Evolutionary conservation across 2,888 invertebrate genomes (phyloP), one percentile per base, ranked within the genome.

Genomic region (Archaeoteleia sp.): DNA sequence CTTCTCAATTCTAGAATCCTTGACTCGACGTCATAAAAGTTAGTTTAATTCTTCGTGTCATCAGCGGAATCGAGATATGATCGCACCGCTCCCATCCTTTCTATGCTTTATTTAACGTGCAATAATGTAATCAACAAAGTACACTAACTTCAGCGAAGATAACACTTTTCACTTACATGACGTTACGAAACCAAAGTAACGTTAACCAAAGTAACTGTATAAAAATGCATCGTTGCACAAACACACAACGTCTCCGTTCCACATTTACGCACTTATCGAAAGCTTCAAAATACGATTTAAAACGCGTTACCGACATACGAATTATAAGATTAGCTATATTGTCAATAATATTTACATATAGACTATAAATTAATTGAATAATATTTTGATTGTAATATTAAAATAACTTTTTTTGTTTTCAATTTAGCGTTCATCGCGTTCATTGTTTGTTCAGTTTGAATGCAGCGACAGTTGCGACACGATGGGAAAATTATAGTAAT

Each of bases 401-500:
- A n/a, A n/a, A n/a, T n/a, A n/a, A n/a, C n/a, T n/a, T n/a, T n/a
- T n/a, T n/a, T n/a, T n/a, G n/a, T n/a, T n/a, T n/a, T n/a, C n/a
- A n/a, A n/a, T n/a, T n/a, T n/a, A n/a, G n/a, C n/a, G n/a, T n/a
- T n/a, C n/a, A n/a, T n/a, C n/a, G n/a, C n/a, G n/a, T n/a, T n/a
- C n/a, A n/a, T n/a, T 8, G 9, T 25, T 42, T 42, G 27, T 42
- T 12, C 20, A 23, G 42, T 42, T 12, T 15, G 45, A 48, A 49
- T 17, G 15, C 23, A 20, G 9, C 23, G 17, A 7, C 23, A 27
- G 40, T 29, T 40, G 25, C 42, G 27, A 12, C 1, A 23, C 30
- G 49, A 27, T 42, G 23, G 25, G 48, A 35, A 49, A 58, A 58
- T 58, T 48, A 49, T 32, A 42, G 49, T 42, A 49, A 66, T 58